Conservation (phyloP, 1,140 invertebrate genomes). For the Orius insidiosus region DNA sequence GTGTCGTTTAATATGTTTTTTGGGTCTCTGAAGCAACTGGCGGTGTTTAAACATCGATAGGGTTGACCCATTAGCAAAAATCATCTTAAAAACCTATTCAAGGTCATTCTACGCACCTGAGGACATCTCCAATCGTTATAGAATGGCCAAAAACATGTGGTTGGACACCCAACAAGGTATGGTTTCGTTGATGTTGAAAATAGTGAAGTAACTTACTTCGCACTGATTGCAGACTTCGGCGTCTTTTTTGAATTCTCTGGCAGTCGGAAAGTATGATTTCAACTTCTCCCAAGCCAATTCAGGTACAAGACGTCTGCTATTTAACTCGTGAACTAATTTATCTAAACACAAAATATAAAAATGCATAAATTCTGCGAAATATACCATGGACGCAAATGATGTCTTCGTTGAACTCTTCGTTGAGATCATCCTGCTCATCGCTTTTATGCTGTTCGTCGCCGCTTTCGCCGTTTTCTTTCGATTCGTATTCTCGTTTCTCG, state of each 20-base stretch:
- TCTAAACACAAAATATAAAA: too few relatives aligned
- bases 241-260: constrained; percentile 16
- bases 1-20: too few relatives aligned
- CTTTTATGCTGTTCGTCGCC: constrained; percentile 1
- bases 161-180: too few relatives aligned
- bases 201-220: constrained; percentile 18
- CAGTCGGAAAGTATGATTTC: constrained; percentile 19
- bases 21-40: too few relatives aligned
- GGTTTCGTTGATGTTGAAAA: too few relatives aligned
- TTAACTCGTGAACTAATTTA: constrained; percentile 5
- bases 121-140: too few relatives aligned
- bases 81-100: too few relatives aligned
- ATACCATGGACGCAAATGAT: constrained; percentile 20
- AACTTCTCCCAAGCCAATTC: constrained; percentile 19
- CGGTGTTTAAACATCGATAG: too few relatives aligned
- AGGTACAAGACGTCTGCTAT: constrained; percentile 17
- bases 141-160: too few relatives aligned
- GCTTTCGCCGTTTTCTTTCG: constrained; percentile 6
- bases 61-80: too few relatives aligned
- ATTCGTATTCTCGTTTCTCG: constrained; percentile 2
- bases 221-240: constrained; percentile 17
- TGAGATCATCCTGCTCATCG: constrained; percentile 12
- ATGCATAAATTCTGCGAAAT: too few relatives aligned
- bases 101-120: too few relatives aligned
- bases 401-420: constrained; percentile 19